A percentile compares a stretch with the other conserved stretches of the same genome.
Evolutionary conservation across 30 jellyfish, hydroid and myxozoan genomes (phyloP).

Genomic region (Aurelia sp.): DNA sequence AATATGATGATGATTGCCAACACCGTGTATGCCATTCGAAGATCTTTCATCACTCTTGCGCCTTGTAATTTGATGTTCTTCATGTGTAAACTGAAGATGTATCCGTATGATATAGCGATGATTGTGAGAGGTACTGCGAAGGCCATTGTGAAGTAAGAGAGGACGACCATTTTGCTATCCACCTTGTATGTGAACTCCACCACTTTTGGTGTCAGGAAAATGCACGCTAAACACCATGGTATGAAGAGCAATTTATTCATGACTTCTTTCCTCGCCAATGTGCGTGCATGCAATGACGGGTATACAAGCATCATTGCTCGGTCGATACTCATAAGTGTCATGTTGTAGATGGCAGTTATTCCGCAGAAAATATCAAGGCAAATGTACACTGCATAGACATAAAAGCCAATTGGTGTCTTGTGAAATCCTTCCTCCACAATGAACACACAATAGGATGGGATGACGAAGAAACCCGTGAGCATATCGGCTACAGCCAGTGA

Average conservation of each 20-base stretch:
- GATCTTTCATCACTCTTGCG: constrained; percentile 16
- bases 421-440: constrained; percentile 7
- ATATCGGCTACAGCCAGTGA: constrained; percentile 60
- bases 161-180: background rate
- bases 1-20: constrained; percentile 46
- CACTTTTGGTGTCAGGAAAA: constrained; percentile 42
- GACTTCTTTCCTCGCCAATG: constrained; percentile 19
- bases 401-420: background rate
- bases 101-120: constrained; percentile 50
- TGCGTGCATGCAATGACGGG: constrained; percentile 50
- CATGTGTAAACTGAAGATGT: constrained; percentile 14
- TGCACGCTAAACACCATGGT: constrained; percentile 47
- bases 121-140: constrained; percentile 31
- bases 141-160: constrained; percentile 20
- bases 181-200: constrained; percentile 19
- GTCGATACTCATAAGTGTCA: constrained; percentile 66
- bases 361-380: constrained; percentile 60
- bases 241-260: constrained; percentile 17
- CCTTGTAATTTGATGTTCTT: background rate
- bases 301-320: constrained; percentile 48
- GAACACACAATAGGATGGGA: constrained; percentile 56
- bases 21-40: constrained; percentile 54
- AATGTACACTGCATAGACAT: constrained; percentile 40
- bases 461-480: constrained; percentile 59
- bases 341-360: constrained; percentile 55